Evolutionary conservation across 2,888 invertebrate species (phyloP).

Genomic region (Baccha elongata): DNA sequence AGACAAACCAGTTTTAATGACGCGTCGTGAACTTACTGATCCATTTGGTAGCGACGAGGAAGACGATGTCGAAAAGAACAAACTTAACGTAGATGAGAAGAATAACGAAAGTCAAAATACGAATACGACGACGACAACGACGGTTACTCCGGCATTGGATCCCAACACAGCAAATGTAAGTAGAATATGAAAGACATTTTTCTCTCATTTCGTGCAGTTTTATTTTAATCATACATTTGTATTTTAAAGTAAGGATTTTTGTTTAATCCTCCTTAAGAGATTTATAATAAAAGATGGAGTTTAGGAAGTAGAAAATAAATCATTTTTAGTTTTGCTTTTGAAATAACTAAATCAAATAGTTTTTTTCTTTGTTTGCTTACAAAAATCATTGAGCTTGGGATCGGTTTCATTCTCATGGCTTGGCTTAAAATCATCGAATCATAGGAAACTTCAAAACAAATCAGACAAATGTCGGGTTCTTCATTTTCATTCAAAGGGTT

Average conservation of each 20-base stretch:
- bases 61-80: conserved; percentile 83
- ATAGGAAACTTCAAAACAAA: no score
- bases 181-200: conserved; percentile 71
- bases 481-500: no score
- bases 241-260: background rate
- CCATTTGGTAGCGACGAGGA: conserved; percentile 96
- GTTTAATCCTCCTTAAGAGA: background rate
- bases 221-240: conserved; percentile 46
- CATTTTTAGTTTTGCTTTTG: background rate
- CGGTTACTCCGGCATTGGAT: conserved; percentile 81
- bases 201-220: conserved; percentile 27
- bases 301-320: background rate
- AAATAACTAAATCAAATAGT: no score
- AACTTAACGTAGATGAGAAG: conserved; percentile 59
- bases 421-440: no score
- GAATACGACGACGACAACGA: conserved; percentile 75
- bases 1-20: conserved; percentile 86
- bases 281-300: background rate
- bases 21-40: conserved; percentile 92
- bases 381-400: background rate
- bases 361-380: no score
- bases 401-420: conserved; percentile 1
- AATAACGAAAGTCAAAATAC: conserved; percentile 64
- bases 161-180: conserved; percentile 83
- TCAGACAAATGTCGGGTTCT: no score